These are phyloP conservation scores for Halichoeres trimaculatus DNA, from an alignment of 2,113 vertebrate species.

Conservation along the genomic window DNA sequence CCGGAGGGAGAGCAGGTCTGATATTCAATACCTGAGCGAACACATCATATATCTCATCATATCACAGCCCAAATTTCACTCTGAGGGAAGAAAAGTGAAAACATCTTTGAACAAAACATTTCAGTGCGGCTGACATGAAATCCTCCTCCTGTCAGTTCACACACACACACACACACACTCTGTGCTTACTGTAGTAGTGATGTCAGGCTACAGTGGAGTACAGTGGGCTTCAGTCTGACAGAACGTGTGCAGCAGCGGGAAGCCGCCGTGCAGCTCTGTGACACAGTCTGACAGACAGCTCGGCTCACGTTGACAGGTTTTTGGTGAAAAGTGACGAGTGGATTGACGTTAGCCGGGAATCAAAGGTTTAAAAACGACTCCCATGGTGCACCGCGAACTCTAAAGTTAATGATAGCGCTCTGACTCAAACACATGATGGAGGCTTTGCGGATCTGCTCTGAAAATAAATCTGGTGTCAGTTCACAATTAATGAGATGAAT, in stretches of 20 bases:
- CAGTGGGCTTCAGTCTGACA: constrained; percentile 3
- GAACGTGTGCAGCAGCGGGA: not conserved
- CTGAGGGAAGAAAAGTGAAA: constrained; percentile 7
- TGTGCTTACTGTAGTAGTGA: not conserved
- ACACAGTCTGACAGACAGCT: constrained; percentile 14
- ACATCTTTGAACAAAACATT: constrained; percentile 28
- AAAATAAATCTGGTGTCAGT: constrained; percentile 12
- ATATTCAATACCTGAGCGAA: constrained; percentile 19
- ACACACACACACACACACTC: not conserved
- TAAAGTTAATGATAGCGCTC: constrained; percentile 16
- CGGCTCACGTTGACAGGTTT: constrained; percentile 8
- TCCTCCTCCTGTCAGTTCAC: not conserved
- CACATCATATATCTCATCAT: constrained; percentile 5
- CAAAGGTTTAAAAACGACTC: constrained; percentile 1
- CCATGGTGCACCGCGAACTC: not conserved
- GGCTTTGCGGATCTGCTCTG: not conserved
- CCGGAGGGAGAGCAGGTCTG: not conserved
- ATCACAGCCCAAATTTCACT: constrained; percentile 12
- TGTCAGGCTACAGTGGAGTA: not conserved
- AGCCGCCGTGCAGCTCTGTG: constrained; percentile 10
- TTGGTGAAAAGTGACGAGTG: not conserved
- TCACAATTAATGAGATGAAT: constrained; percentile 39
- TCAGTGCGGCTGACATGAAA: not conserved
- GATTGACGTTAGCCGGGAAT: constrained; percentile 4
- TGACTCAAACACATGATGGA: not conserved